Base-by-base conservation (phyloP, 2,797 vertebrate species). In the Aratinga solstitialis region DNA sequence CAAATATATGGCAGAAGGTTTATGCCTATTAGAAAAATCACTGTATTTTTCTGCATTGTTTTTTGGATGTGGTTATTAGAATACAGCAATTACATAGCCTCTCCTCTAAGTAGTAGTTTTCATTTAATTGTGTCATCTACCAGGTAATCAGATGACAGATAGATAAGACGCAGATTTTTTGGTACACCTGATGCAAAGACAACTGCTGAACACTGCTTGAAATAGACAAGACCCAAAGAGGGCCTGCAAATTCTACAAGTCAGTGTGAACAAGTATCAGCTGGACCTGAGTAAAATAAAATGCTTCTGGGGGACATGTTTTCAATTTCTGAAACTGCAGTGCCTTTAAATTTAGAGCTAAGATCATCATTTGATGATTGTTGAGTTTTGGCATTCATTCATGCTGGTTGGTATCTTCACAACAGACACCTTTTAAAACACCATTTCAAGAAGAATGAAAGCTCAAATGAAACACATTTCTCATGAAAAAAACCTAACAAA, bases 231-330 rank as follows among this genome's bases (percentile, higher is more conserved):
- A 94, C 90, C 80, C 24, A 4, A 90, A 87, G 77, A 92, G 63
- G 84, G 91, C 91, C 92, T 85, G 72, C 66, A 96, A 94, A 85
- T 94, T 87, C 86, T 90, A 63, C 90, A 81, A 69, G 89, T 90
- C 91, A 93, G 93, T 51, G 23, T 90, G 77, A 96, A 69, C 16
- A 65, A 95, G 92, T 95, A 97, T 96, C 94, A 80, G 23, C 89
- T 96, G 95, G 94, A 97, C 96, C 95, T 96, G 97, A 98, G 97
- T 97, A 93, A 96, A 95, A 97, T 53, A 97, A 97, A 97, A 97
- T 95, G 93, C 93, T 97, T 96, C 85, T 92, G 73, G 95, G 97
- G 95, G 65, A 93, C n/a, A 58, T 66, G 88, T 94, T 87, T 92
- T 84, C 90, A 90, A 97, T 91, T 94, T 94, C 67, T 95, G 89